These are phyloP conservation scores for Hyperopisus bebe DNA, from an alignment of 2,113 vertebrate species.

Conservation along the genomic window DNA sequence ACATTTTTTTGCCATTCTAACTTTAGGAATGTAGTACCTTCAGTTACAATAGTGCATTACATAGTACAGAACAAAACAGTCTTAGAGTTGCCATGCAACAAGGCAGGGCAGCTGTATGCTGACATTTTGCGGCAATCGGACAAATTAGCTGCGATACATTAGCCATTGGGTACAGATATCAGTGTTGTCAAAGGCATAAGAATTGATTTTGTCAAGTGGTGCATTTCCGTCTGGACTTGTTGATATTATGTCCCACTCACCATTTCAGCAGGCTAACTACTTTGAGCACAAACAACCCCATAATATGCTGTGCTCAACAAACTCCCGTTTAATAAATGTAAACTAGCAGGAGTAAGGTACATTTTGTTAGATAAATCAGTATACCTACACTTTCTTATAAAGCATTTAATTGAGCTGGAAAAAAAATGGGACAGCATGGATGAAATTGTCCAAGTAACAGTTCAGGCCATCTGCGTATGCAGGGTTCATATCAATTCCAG, in stretches of 20 bases:
- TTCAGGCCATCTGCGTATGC: not conserved
- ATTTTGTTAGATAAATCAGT: not conserved
- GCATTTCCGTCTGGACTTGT: not conserved
- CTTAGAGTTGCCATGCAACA: not conserved
- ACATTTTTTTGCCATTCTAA: not conserved
- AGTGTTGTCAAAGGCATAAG: not conserved
- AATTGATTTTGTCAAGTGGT: not conserved
- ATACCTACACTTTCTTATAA: not conserved
- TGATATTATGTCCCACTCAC: not conserved
- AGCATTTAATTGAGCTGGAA: not conserved
- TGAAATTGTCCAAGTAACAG: not conserved
- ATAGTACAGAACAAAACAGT: not conserved
- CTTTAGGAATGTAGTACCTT: not conserved
- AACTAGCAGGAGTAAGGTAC: not conserved
- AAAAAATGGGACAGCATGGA: not conserved
- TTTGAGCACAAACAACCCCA: not conserved
- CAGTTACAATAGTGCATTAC: not conserved
- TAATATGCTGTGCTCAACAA: not conserved
- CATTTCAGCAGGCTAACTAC: not conserved
- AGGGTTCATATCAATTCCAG: not conserved
- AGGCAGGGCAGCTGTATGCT: not conserved
- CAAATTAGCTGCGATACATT: slow-evolving; percentile 1
- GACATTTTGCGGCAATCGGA: slow-evolving; percentile 5
- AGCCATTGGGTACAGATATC: not conserved
- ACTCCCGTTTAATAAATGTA: slow-evolving; percentile 5